A percentile compares a stretch with the other conserved stretches of the same genome.
phyloP scores from a whole-genome alignment of 2,797 vertebrate species.

The Characodon lateralis region DNA sequence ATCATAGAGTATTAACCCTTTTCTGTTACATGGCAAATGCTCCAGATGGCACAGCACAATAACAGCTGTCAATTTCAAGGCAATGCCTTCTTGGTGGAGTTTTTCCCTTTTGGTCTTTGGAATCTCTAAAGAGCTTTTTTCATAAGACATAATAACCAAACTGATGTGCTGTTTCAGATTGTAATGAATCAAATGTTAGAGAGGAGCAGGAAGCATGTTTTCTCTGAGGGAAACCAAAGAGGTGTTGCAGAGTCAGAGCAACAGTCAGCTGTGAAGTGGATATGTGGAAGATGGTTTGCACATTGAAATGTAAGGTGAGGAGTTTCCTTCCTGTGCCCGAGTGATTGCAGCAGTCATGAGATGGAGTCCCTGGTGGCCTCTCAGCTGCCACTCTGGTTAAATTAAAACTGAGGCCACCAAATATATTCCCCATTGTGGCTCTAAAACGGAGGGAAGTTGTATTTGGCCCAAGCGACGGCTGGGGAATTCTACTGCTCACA shows the following conservation, averaged over 20 bases:
- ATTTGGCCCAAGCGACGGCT: constrained; percentile 88
- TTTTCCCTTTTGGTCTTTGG: constrained; percentile 77
- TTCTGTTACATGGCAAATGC: constrained; percentile 83
- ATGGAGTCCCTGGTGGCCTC: constrained; percentile 82
- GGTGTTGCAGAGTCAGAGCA: constrained; percentile 62
- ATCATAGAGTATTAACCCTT: constrained; percentile 90
- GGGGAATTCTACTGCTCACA: constrained; percentile 85
- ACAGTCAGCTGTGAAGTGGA: constrained; percentile 54
- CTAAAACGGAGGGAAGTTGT: constrained; percentile 84
- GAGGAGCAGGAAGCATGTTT: constrained; percentile 68
- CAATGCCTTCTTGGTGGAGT: constrained; percentile 81
- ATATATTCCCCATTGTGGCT: constrained; percentile 87
- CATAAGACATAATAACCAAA: constrained; percentile 80
- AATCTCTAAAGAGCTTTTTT: constrained; percentile 78
- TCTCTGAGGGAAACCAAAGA: constrained; percentile 73
- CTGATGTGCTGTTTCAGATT: constrained; percentile 78
- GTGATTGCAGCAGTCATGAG: constrained; percentile 77
- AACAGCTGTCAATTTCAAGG: constrained; percentile 89
- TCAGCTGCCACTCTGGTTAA: constrained; percentile 90
- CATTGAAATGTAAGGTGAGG: constrained; percentile 67
- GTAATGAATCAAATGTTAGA: constrained; percentile 79
- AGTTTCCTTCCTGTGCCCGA: constrained; percentile 66
- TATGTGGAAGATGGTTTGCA: constrained; percentile 48
- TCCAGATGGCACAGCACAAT: constrained; percentile 85
- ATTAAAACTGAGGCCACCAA: constrained; percentile 91